Percentiles rank a stretch among this genome's conserved stretches.
These are phyloP conservation scores for Phortica okadai DNA, from an alignment of 2,888 invertebrate species.

Conservation along the genomic window DNA sequence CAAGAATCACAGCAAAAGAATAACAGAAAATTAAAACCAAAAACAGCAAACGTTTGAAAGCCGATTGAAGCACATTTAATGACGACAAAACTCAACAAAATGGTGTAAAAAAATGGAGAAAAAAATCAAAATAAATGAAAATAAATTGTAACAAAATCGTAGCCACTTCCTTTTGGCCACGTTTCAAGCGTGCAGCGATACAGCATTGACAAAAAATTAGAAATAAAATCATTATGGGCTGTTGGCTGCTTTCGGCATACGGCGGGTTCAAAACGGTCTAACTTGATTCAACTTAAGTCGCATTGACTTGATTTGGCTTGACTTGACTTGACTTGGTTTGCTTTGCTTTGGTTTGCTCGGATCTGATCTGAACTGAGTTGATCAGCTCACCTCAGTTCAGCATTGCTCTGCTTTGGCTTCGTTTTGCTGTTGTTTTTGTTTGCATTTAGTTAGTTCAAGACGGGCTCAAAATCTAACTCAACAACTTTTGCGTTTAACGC, in stretches of 20 bases:
- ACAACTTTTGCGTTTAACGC: slow-evolving; percentile 26
- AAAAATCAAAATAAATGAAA: background rate
- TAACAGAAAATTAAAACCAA: background rate
- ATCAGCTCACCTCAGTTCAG: background rate
- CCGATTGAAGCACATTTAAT: background rate
- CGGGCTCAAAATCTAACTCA: background rate
- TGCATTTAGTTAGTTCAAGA: background rate
- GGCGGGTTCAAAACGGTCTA: background rate
- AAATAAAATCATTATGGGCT: background rate
- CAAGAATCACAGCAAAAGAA: background rate
- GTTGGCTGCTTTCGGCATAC: background rate
- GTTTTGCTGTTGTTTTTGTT: background rate
- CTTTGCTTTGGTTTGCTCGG: background rate
- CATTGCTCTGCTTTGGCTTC: background rate
- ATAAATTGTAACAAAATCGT: slow-evolving; percentile 1
- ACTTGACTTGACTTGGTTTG: background rate
- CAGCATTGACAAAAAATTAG: background rate
- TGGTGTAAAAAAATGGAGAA: background rate
- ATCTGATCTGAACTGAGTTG: background rate
- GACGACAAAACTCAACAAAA: background rate
- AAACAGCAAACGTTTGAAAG: background rate
- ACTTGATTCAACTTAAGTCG: background rate
- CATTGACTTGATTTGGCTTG: background rate
- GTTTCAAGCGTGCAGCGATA: background rate
- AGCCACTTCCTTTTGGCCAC: slow-evolving; percentile 5